A percentile compares a stretch with the other conserved stretches of the same genome.
Evolutionary conservation across 2,113 vertebrate genomes (phyloP).

Genomic region (Centropristis striata): DNA sequence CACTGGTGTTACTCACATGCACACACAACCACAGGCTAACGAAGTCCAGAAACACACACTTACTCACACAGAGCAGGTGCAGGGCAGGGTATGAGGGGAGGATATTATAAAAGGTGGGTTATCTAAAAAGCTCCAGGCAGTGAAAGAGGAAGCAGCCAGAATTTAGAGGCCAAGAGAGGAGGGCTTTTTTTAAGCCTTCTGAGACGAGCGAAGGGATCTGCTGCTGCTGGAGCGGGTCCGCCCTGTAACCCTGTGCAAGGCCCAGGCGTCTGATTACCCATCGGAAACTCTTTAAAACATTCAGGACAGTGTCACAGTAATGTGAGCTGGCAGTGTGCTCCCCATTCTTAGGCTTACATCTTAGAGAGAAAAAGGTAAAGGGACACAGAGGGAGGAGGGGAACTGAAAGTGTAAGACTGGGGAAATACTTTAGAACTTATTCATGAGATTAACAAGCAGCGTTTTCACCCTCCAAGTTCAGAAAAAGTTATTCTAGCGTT

Average conservation of each 20-base stretch:
- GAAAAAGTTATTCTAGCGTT: background rate
- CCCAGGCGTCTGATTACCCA: conserved; percentile 73
- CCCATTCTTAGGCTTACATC: conserved; percentile 23
- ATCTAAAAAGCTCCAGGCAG: conserved; percentile 63
- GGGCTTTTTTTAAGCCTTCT: conserved; percentile 37
- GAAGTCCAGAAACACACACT: conserved; percentile 42
- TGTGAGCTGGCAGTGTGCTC: conserved; percentile 54
- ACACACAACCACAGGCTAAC: conserved; percentile 9
- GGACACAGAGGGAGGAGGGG: background rate
- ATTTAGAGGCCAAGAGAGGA: conserved; percentile 11
- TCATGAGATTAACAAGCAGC: background rate
- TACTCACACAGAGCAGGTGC: conserved; percentile 45
- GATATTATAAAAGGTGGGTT: conserved; percentile 58
- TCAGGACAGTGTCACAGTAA: conserved; percentile 72
- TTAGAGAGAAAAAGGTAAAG: background rate
- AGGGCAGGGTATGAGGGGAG: conserved; percentile 23
- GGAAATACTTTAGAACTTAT: conserved; percentile 3
- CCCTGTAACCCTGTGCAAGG: conserved; percentile 26
- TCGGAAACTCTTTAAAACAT: conserved; percentile 87
- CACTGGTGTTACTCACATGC: conserved; percentile 29
- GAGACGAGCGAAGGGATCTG: conserved; percentile 17
- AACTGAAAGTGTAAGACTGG: background rate
- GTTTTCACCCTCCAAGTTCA: background rate
- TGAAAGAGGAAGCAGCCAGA: conserved; percentile 28
- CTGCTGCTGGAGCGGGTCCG: conserved; percentile 22